A percentile compares a stretch with the other conserved stretches of the same genome.
phyloP scores from a whole-genome alignment of 2,797 vertebrate species.

The Aselliscus stoliczkanus region DNA sequence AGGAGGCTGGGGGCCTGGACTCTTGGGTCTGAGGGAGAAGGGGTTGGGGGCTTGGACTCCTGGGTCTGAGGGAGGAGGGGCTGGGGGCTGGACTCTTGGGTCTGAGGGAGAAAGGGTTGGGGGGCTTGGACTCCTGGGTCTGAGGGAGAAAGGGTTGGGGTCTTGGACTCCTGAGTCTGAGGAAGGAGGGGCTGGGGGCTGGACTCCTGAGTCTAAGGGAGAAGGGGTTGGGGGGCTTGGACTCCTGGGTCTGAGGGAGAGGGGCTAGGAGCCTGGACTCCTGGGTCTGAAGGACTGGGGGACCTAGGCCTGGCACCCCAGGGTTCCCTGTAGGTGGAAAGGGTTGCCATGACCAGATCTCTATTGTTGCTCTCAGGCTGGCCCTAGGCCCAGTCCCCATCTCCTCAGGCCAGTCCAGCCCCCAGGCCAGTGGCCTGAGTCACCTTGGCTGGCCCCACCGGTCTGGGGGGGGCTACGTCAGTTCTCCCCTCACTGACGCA shows the following conservation, averaged over 20 bases:
- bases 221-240: background rate
- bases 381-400: conserved; percentile 40
- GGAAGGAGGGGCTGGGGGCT: background rate
- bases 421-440: conserved; percentile 72
- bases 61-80: background rate
- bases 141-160: background rate
- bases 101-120: background rate
- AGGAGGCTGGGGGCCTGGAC: background rate
- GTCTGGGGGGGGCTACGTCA: conserved; percentile 68
- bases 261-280: background rate
- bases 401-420: conserved; percentile 46
- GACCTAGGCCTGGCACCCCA: background rate
- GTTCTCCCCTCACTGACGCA: conserved; percentile 72
- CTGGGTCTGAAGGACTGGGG: background rate
- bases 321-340: too few species aligned
- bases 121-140: too few species aligned
- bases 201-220: fast-evolving
- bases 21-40: background rate
- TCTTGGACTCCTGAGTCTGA: background rate
- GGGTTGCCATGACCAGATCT: background rate
- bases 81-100: background rate
- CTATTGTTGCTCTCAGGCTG: background rate
- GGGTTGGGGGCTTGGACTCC: background rate
- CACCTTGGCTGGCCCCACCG: conserved; percentile 65
- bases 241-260: background rate